Base-by-base conservation (phyloP, 2,113 vertebrate genomes). In the Numida meleagris region DNA sequence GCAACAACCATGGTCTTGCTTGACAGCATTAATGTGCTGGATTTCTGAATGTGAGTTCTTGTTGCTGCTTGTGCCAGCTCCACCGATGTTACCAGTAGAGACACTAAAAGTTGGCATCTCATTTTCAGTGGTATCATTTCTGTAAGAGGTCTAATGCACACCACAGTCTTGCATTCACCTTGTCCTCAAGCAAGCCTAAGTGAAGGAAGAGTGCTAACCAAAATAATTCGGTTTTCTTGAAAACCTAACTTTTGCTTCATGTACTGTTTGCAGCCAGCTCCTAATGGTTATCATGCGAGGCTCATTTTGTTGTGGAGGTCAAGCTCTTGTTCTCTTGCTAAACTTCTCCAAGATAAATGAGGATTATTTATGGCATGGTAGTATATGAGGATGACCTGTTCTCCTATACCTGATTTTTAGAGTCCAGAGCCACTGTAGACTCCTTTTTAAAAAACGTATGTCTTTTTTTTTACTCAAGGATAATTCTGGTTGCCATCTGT, bases 1-100 rank as follows among this genome's bases (percentile, higher is more conserved):
- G 3, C 17, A 43, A 9, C 9, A 72, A 38, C 12, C 1, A 0
- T 65, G 10, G 43, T 45, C 43, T 43, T 72, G 33, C 50, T 43
- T 72, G 58, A 29, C 27, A 10, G 25, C 58, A 50, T 51, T 43
- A 36, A 4, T 3, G 16, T 50, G 34, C 31, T 71, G 27, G 31
- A 19, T 43, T 65, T 1, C 0, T 1, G 2, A 58, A 36, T 43
- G 19, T 0, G 2, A 48, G 3, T 42, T 71, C 57, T 90, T 57
- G 6, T 18, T 25, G 7, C 58, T 58, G 21, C 58, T 78, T 43
- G 16, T 17, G 34, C 46, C 34, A 18, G 12, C 17, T 50, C 42
- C 31, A 25, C 57, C 43, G n/a, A 3, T 0, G 3, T 78, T 43
- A 51, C 21, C 42, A 58, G 21, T 9, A 31, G 13, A 65, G 51